Conservation (phyloP, 1,140 invertebrate genomes). For the Sesamia nonagrioides region DNA sequence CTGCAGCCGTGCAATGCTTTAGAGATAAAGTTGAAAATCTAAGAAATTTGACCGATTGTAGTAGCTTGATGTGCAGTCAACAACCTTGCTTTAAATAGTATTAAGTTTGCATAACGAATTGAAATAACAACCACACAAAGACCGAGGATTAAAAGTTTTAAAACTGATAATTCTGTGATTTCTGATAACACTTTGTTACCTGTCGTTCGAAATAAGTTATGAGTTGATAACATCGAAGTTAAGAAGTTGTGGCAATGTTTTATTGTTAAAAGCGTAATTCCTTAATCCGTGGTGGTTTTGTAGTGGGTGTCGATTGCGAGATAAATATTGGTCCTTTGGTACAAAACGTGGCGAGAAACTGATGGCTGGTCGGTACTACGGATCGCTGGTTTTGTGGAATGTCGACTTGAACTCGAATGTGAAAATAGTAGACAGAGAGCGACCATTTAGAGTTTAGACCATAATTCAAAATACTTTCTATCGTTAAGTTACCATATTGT, state of each 20-base stretch:
- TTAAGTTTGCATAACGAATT: slow-evolving; percentile 2
- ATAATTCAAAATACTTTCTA: too few species aligned
- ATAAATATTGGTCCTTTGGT: slow-evolving; percentile 44
- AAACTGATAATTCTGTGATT: slow-evolving; percentile 7
- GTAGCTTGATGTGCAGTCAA: too few species aligned
- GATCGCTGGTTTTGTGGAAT: neutral
- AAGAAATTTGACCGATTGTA: too few species aligned
- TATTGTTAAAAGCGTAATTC: slow-evolving; percentile 36
- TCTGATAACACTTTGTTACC: slow-evolving; percentile 36
- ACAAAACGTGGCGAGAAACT: neutral
- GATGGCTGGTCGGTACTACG: neutral
- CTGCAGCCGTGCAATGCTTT: too few species aligned
- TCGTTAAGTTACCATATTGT: too few species aligned
- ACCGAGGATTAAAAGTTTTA: slow-evolving; percentile 14
- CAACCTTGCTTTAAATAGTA: too few species aligned
- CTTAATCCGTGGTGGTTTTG: slow-evolving; percentile 37
- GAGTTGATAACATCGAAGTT: slow-evolving; percentile 26
- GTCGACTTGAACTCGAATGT: neutral
- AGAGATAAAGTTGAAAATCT: too few species aligned
- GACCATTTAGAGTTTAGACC: too few species aligned
- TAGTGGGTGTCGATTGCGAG: slow-evolving; percentile 55
- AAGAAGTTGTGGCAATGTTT: slow-evolving; percentile 6
- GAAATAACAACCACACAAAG: slow-evolving; percentile 3
- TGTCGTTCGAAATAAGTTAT: slow-evolving; percentile 39
- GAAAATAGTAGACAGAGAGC: neutral